phyloP scores from a whole-genome alignment of 2,797 vertebrate species.

The Sebastes vulpes region DNA sequence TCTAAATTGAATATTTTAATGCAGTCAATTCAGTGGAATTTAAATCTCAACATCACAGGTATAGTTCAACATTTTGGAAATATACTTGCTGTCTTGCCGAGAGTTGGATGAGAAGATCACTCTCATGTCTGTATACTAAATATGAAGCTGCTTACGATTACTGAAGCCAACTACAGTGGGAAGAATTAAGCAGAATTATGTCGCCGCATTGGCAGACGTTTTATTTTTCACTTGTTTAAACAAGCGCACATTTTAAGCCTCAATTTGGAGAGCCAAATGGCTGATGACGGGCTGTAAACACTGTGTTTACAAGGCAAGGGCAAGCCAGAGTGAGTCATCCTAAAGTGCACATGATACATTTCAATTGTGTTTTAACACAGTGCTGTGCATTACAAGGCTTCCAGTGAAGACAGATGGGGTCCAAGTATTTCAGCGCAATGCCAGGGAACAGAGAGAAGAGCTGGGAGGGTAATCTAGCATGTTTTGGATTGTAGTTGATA shows the following conservation, averaged over 20 bases:
- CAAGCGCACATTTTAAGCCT: background rate
- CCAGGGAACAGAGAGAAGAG: conserved; percentile 16
- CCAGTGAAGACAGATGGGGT: conserved; percentile 40
- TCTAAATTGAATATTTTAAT: background rate
- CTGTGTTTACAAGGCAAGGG: conserved; percentile 26
- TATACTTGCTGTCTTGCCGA: background rate
- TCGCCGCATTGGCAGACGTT: background rate
- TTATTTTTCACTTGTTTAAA: background rate
- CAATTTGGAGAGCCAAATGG: background rate
- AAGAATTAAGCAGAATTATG: background rate
- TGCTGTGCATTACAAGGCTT: conserved; percentile 9
- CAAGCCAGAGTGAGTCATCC: conserved; percentile 35
- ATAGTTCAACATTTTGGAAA: background rate
- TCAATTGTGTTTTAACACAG: conserved; percentile 25
- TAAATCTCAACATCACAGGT: background rate
- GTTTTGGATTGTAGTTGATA: conserved; percentile 28
- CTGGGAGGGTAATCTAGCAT: background rate
- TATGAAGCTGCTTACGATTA: background rate
- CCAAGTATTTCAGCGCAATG: conserved; percentile 37
- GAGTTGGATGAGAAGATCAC: background rate
- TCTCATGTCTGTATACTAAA: background rate
- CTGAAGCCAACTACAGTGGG: background rate
- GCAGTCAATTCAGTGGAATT: background rate
- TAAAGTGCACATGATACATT: conserved; percentile 26
- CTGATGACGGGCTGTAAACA: conserved; percentile 16